A percentile compares a stretch with the other conserved stretches of the same genome.
phyloP scores from a whole-genome alignment of 2,888 invertebrate species.

The Drosophila austrosaltans region DNA sequence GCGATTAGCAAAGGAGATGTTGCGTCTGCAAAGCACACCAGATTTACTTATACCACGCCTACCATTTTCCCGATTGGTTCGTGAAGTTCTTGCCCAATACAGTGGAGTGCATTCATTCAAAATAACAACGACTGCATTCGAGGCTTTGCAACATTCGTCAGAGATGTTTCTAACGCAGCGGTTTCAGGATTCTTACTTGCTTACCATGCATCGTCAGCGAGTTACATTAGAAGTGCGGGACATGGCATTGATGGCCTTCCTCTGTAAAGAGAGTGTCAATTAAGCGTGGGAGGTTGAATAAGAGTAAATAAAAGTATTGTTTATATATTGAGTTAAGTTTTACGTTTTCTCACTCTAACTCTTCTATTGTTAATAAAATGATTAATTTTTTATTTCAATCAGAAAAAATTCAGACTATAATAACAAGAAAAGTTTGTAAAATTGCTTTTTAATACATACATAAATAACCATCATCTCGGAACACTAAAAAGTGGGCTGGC shows the following conservation, averaged over 20 bases:
- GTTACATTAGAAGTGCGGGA: constrained; percentile 84
- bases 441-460: too few relatives aligned
- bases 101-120: constrained; percentile 23
- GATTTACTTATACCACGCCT: constrained; percentile 82
- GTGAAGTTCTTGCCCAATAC: constrained; percentile 81
- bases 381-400: not conserved
- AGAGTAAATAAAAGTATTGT: not conserved
- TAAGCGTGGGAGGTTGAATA: not conserved
- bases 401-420: too few relatives aligned
- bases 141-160: constrained; percentile 84
- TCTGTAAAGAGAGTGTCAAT: constrained; percentile 23
- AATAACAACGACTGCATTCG: constrained; percentile 82
- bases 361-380: not conserved
- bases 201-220: constrained; percentile 84
- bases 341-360: not conserved
- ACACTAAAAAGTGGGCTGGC: too few relatives aligned
- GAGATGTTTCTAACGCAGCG: constrained; percentile 84
- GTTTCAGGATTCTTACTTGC: constrained; percentile 84
- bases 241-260: constrained; percentile 81
- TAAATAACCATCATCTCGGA: too few relatives aligned
- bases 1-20: constrained; percentile 42
- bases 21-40: constrained; percentile 44
- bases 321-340: not conserved
- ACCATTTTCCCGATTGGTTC: constrained; percentile 83
- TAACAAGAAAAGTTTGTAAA: too few relatives aligned